These are phyloP conservation scores for Euschistus heros DNA, from an alignment of 1,140 invertebrate genomes.

Conservation along the genomic window DNA sequence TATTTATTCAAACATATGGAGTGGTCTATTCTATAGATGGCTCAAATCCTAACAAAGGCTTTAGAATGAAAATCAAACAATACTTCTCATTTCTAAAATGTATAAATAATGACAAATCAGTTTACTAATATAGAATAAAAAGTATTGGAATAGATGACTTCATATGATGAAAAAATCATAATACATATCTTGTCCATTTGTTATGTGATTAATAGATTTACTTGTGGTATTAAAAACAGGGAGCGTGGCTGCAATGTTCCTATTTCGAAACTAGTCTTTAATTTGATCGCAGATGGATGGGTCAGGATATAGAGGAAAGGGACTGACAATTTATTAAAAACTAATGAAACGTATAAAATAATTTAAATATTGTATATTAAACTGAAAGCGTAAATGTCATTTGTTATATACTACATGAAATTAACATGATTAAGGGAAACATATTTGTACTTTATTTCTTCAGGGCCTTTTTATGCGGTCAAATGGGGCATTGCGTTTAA, in stretches of 20 bases:
- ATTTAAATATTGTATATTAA: constrained; percentile 19
- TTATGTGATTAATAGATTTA: constrained; percentile 15
- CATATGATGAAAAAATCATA: constrained; percentile 2
- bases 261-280: constrained; percentile 35
- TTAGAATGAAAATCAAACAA: neutral
- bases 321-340: constrained; percentile 15
- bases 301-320: constrained; percentile 13
- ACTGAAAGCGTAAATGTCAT: constrained; percentile 13
- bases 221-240: constrained; percentile 1
- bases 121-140: too few species aligned
- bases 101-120: too few species aligned
- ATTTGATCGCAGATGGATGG: constrained; percentile 11
- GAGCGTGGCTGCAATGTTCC: constrained; percentile 30
- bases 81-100: too few species aligned
- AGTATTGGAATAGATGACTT: neutral
- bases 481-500: constrained; percentile 23
- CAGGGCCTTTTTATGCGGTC: constrained; percentile 8
- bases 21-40: neutral
- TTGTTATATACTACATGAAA: constrained; percentile 4
- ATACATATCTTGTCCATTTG: constrained; percentile 17
- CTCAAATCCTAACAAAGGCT: neutral
- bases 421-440: constrained; percentile 5
- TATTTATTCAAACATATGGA: neutral
- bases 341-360: neutral
- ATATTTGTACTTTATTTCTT: constrained; percentile 15